Evolutionary conservation across 2,888 invertebrate genomes (phyloP).

Genomic region (Hetaerina titia): DNA sequence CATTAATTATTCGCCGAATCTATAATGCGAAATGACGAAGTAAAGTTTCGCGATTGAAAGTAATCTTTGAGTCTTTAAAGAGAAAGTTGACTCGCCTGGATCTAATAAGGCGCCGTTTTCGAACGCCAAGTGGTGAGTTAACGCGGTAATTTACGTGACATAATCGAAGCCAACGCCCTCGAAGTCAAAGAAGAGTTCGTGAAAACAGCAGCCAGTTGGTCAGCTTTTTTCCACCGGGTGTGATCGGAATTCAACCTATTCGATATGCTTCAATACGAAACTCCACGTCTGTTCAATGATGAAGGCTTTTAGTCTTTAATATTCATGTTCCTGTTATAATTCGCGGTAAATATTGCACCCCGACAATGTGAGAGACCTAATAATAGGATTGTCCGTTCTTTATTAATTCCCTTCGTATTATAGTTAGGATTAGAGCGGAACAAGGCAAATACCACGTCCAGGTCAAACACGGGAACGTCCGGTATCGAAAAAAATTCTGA

Average conservation of each 20-base stretch:
- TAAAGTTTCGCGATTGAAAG: not conserved
- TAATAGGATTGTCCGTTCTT: too few species aligned
- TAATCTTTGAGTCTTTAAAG: not conserved
- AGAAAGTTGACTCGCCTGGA: not conserved
- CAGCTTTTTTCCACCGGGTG: not conserved
- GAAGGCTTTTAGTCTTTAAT: too few species aligned
- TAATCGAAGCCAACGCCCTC: conserved; percentile 19
- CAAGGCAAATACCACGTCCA: too few species aligned
- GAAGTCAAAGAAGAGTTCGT: not conserved
- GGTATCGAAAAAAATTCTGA: too few species aligned
- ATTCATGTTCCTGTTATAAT: too few species aligned
- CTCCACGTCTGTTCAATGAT: too few species aligned
- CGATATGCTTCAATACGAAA: too few species aligned
- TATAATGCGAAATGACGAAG: not conserved
- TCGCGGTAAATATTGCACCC: too few species aligned
- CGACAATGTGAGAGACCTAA: too few species aligned
- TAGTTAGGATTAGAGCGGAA: too few species aligned
- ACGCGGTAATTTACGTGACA: not conserved
- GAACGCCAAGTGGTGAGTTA: not conserved
- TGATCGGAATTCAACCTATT: not conserved
- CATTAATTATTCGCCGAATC: not conserved
- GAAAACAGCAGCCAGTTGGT: not conserved
- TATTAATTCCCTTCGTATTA: too few species aligned
- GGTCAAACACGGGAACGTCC: too few species aligned
- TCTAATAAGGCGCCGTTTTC: not conserved